A percentile compares a stretch with the other conserved stretches of the same genome.
Evolutionary conservation across 2,888 invertebrate genomes (phyloP).

Genomic region (Drosophila ezoana): DNA sequence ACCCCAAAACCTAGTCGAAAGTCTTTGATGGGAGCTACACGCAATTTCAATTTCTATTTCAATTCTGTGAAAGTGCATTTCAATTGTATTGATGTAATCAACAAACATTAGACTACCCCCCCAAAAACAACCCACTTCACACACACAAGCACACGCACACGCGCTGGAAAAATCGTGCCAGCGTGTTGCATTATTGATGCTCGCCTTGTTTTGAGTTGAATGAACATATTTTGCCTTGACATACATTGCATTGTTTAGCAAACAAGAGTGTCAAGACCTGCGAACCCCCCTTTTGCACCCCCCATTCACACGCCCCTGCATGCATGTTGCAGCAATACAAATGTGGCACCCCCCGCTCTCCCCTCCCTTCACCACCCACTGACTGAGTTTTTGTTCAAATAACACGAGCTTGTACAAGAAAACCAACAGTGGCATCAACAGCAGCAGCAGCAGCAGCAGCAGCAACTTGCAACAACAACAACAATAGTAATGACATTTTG

Average conservation of each 20-base stretch:
- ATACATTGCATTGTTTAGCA: constrained; percentile 78
- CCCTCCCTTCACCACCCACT: not conserved
- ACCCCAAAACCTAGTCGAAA: not conserved
- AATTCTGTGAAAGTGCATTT: constrained; percentile 53
- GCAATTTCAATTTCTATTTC: constrained; percentile 65
- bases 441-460: constrained; percentile 35
- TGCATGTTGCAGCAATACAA: constrained; percentile 48
- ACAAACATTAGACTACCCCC: constrained; percentile 59
- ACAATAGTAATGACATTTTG: constrained; percentile 53
- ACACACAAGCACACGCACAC: not conserved
- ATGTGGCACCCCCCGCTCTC: not conserved
- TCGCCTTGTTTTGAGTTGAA: constrained; percentile 72
- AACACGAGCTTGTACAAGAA: constrained; percentile 75
- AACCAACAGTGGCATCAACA: constrained; percentile 67
- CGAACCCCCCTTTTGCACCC: constrained; percentile 5
- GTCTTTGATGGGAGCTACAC: constrained; percentile 17
- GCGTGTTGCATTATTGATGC: constrained; percentile 73
- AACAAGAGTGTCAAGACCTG: constrained; percentile 75
- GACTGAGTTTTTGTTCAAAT: constrained; percentile 72
- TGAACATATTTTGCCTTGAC: constrained; percentile 78
- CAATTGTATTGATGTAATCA: constrained; percentile 76
- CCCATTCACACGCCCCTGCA: not conserved
- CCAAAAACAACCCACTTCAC: constrained; percentile 11
- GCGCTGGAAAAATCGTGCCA: constrained; percentile 37
- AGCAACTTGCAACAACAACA: constrained; percentile 52